A percentile compares a stretch with the other conserved stretches of the same genome.
These are phyloP conservation scores for Leucophora obtusa DNA, from an alignment of 2,888 invertebrate genomes.

Conservation along the genomic window DNA sequence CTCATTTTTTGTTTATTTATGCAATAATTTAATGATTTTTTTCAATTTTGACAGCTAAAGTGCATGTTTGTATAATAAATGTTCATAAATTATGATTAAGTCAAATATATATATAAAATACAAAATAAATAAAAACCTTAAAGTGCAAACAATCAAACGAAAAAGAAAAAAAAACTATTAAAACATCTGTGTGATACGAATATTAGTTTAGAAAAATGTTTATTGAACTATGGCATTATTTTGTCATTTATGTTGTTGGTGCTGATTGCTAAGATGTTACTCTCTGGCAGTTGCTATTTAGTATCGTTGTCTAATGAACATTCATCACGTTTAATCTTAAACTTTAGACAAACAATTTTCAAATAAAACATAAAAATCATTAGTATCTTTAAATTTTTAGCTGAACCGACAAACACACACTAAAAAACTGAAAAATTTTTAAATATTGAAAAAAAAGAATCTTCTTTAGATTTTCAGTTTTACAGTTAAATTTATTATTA, in stretches of 20 bases:
- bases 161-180: neutral
- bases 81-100: slow-evolving; percentile 56
- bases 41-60: slow-evolving; percentile 41
- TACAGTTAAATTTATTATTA: neutral
- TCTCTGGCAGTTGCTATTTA: slow-evolving; percentile 4
- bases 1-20: slow-evolving; percentile 25
- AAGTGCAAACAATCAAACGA: slow-evolving; percentile 40
- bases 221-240: slow-evolving; percentile 58
- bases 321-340: slow-evolving; percentile 32
- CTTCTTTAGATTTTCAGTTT: neutral
- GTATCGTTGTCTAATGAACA: slow-evolving; percentile 20
- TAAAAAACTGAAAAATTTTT: neutral
- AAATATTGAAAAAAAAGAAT: slow-evolving; percentile 8
- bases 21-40: slow-evolving; percentile 55
- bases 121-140: slow-evolving; percentile 25
- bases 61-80: slow-evolving; percentile 42
- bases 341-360: slow-evolving; percentile 2
- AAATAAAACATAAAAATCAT: slow-evolving; percentile 1
- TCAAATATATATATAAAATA: neutral
- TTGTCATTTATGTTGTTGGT: slow-evolving; percentile 42
- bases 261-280: neutral
- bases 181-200: slow-evolving; percentile 46
- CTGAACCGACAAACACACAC: neutral
- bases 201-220: slow-evolving; percentile 25
- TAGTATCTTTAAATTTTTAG: slow-evolving; percentile 5